Evolutionary conservation across 2,797 vertebrate species (phyloP).

Genomic region (Petrocephalus schoutedeni): DNA sequence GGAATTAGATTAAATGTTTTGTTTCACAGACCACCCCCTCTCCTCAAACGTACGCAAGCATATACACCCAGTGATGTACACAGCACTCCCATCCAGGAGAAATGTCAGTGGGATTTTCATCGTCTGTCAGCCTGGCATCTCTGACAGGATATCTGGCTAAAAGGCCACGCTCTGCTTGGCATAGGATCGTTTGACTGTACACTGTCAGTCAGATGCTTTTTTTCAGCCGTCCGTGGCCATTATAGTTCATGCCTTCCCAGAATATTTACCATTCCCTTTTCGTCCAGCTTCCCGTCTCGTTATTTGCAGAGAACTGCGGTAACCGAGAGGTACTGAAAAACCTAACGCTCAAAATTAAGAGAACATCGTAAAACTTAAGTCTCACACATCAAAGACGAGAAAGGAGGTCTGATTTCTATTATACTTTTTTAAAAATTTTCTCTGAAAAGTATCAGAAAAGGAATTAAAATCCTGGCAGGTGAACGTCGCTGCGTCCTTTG

Average conservation of each 20-base stretch:
- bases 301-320: background rate
- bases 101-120: conserved; percentile 57
- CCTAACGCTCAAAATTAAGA: background rate
- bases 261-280: conserved; percentile 26
- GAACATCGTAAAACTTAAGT: background rate
- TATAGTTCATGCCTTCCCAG: conserved; percentile 33
- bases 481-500: background rate
- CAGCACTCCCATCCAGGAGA: conserved; percentile 45
- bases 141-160: conserved; percentile 57
- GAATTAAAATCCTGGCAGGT: background rate
- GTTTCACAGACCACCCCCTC: conserved; percentile 21
- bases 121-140: conserved; percentile 63
- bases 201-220: conserved; percentile 40
- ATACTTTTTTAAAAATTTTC: background rate
- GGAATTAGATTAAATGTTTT: conserved; percentile 35
- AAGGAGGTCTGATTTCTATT: background rate
- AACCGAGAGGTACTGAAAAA: background rate
- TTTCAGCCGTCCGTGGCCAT: conserved; percentile 30
- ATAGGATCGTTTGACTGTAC: conserved; percentile 54
- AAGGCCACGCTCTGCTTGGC: conserved; percentile 66
- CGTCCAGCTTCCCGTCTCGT: background rate
- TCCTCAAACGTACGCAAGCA: conserved; percentile 22
- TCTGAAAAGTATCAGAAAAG: background rate
- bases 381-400: background rate
- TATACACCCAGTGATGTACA: conserved; percentile 42